Evolutionary conservation across 2,113 vertebrate genomes (phyloP), one percentile per base, ranked within the genome.

Genomic region (Pseudonaja textilis): DNA sequence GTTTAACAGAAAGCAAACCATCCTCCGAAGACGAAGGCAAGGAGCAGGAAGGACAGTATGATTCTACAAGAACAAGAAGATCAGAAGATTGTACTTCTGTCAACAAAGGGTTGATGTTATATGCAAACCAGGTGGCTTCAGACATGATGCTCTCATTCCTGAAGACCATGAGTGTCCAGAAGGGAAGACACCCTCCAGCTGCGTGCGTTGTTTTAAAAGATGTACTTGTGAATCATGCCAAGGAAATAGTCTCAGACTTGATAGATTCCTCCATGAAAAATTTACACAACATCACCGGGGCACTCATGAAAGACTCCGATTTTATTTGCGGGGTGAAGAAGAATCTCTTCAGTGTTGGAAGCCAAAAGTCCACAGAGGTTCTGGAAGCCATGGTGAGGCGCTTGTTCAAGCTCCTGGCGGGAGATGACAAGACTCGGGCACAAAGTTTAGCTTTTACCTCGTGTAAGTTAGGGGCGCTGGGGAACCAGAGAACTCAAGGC

Each of bases 91-190:
- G 1, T 23, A 61, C 74, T 16, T 96, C 94, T 7, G 91, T 96
- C 85, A 97, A 96, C 92, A 96, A 96, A 91, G 95, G 94, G 29
- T 94, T 97, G 87, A 96, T 96, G 96, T 93, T 96, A 34, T 97
- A 95, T 26, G 96, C 95, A 39, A 97, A 96, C 52, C 97, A 96
- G 26, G 95, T 96, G 8, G 96, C 96, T 94, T 96, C 95, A 18
- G 96, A 97, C 74, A 96, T 96, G 93, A 97, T 96, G 93, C 45
- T 96, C 5, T 97, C 97, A 16, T 91, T 96, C 89, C 93, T 96
- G 96, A 97, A 96, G 91, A 96, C 95, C 22, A 89, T 97, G 92
- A 94, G 95, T 91, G 89, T 96, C 23, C 96, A 96, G 18, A 97
- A 95, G 34, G 92, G 92, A 14, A 95, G 95, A 74, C 90, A 52